Base-by-base conservation (phyloP, 2,113 vertebrate species). In the Butorides virescens region DNA sequence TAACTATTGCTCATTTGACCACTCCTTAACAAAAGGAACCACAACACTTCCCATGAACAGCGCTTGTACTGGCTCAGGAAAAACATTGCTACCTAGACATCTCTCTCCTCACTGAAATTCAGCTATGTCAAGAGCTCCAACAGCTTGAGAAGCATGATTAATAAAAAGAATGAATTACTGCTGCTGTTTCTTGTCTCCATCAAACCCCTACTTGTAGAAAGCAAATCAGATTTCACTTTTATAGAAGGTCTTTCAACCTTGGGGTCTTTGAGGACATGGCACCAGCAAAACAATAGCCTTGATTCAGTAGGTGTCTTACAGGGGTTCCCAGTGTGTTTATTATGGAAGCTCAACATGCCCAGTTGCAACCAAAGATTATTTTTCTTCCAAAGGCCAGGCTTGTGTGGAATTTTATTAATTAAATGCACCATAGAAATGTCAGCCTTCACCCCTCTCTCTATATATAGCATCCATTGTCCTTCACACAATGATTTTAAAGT, bases 341-440 rank as follows among this genome's bases (percentile, higher is more conserved):
- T 77, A 86, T 65, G 68, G 88, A 93, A 93, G 13, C 18, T 71
- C 88, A 74, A 67, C 7, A 0, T n/a, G 44, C 65, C 27, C 52
- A 81, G 72, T 78, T 49, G 52, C 79, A 80, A 63, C 5, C 72
- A 74, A 88, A 92, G 92, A 91, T 59, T 94, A 78, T 92, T 94
- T 86, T 94, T 95, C 82, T 92, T 93, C 83, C 73, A 86, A 84
- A 93, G 78, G 59, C 88, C 88, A 95, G 37, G 59, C 50, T 90
- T 88, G 34, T 23, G 19, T 53, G 72, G 75, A 95, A 95, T 94
- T 94, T 78, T 92, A 72, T 82, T 96, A 86, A 96, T 93, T 92
- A 88, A 82, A 92, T 74, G 63, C 79, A 84, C 39, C 42, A 36
- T 44, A 71, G 82, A 92, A 93, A 96, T 78, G 47, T 44, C 88